Conservation (phyloP, 2,797 vertebrate genomes). For the Crax fasciolata region DNA sequence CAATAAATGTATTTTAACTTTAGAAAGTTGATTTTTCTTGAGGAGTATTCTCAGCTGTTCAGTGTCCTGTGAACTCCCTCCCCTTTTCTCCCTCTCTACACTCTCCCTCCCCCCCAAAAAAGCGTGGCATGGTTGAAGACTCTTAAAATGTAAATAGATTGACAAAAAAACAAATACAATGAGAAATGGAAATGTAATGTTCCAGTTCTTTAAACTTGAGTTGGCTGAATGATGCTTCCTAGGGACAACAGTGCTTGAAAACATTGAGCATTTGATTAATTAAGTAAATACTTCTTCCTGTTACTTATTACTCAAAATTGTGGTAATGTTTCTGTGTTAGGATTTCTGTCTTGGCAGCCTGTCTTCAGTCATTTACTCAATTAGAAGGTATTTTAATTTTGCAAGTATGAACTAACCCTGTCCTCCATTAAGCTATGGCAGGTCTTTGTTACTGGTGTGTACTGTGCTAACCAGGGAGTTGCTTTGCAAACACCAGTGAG, state of each 20-base stretch:
- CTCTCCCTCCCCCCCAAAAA: background rate
- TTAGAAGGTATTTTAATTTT: background rate
- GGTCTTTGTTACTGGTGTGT: background rate
- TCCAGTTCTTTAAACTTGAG: background rate
- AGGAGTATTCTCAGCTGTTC: background rate
- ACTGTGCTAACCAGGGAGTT: too few relatives aligned
- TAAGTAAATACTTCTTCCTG: background rate
- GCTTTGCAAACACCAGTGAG: background rate
- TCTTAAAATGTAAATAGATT: background rate
- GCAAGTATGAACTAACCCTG: rapidly evolving
- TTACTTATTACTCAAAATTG: background rate
- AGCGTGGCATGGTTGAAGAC: background rate
- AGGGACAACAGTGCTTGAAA: background rate
- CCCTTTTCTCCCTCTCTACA: too few relatives aligned
- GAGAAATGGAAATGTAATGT: background rate
- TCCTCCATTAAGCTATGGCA: rapidly evolving
- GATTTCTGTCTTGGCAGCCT: background rate
- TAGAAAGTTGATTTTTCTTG: background rate
- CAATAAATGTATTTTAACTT: background rate
- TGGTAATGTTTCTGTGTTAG: background rate
- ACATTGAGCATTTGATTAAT: background rate
- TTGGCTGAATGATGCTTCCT: background rate
- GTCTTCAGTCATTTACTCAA: background rate
- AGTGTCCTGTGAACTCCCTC: background rate
- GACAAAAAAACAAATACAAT: background rate